Base-by-base conservation (phyloP, 2,888 invertebrate genomes). In the Apotomis capreana region DNA sequence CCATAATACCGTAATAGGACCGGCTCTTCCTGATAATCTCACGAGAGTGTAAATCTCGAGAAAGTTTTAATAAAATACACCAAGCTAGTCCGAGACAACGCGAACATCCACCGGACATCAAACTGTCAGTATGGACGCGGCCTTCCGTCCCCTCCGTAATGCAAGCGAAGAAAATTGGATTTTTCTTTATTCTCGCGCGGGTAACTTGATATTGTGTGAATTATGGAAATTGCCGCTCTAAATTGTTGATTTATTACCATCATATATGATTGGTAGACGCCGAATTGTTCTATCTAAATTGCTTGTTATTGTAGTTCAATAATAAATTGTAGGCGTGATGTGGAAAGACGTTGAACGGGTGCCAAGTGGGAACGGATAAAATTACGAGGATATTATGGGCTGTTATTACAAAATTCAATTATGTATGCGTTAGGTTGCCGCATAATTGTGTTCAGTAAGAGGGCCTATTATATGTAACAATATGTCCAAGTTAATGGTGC, bases 171-270 rank as follows among this genome's bases (percentile, higher is more conserved):
- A 89, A 92, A 92, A 92, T 92, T 92, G 91, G 91, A 89, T 91
- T 91, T 92, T 92, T 92, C 91, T 91, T 91, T 90, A 90, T 90
- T 87, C 88, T 82, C 83, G 81, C 80, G 81, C 81, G 82, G 82
- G 88, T 89, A 90, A 91, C 88, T 91, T 91, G 91, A 91, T 92
- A 91, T 89, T 89, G 90, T 88, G 89, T 92, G 92, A 92, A 92
- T 92, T 92, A 92, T 92, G 91, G 87, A 91, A 92, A 92, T 92
- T 89, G 91, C 87, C 77, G 79, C 77, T 85, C 89, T 89, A 90
- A 92, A 91, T 89, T 91, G 89, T 89, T 92, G 92, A 92, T 92
- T 91, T 92, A 92, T 91, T 85, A 80, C 82, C 77, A 70, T 83
- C 80, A 87, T 87, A 81, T 82, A 79, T 80, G 82, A 88, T 84